Base-by-base conservation (phyloP, 2,113 vertebrate genomes). In the Chelonoidis abingdonii region DNA sequence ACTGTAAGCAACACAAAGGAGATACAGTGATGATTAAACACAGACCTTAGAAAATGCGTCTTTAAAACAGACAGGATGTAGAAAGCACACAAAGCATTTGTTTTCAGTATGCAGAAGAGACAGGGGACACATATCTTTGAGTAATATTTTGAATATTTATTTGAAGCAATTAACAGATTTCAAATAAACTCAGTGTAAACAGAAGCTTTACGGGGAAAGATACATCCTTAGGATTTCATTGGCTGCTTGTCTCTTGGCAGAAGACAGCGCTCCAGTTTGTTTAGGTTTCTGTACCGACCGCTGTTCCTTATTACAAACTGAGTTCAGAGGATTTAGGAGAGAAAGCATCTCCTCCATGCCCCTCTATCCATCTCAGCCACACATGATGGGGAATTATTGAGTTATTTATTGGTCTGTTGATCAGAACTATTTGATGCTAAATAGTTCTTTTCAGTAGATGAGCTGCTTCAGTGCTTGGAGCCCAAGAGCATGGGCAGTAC, bases 131-230 rank as follows among this genome's bases (percentile, higher is more conserved):
- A 80, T 87, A 89, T 92, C 82, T 50, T 87, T 54, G n/a, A 24
- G 53, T 10, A 52, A 53, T 69, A 81, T 87, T 88, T 89, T 50
- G 80, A 89, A 91, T 25, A 94, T 57, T 78, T 96, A 38, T 88
- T 93, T 89, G 92, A 93, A 89, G n/a, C n/a, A 93, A 62, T 69
- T 89, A 94, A 91, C 89, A 93, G 92, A 91, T 87, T 78, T 59
- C 80, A 87, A 83, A 47, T 21, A 17, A 47, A 35, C 44, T 44
- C 53, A 76, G 38, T 38, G 29, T 47, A 80, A 93, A 87, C 35
- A 90, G 2, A 84, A 25, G 14, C 47, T 89, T 62, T 59, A 52
- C 49, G 84, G 79, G 84, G 27, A 95, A 59, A 27, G 78, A 31
- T 27, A 29, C 89, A 81, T 89, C 17, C 25, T 78, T 86, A 86